Evolutionary conservation across 2,888 invertebrate species (phyloP).

Genomic region (Nysson spinosus): DNA sequence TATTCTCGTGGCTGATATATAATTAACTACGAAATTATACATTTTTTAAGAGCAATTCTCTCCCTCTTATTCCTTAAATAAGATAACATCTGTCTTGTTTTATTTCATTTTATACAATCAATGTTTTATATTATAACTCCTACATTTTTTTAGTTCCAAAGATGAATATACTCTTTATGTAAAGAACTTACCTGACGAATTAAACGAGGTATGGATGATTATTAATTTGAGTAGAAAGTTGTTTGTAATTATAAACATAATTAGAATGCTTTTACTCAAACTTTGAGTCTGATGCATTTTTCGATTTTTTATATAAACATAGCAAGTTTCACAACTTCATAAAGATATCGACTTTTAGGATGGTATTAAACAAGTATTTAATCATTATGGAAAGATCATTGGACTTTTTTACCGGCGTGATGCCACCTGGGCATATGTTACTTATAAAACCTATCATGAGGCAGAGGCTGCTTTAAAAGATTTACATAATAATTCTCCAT

Average conservation of each 20-base stretch:
- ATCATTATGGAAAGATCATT: slow-evolving; percentile 55
- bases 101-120: too few relatives aligned
- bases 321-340: background rate
- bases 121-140: too few relatives aligned
- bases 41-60: too few relatives aligned
- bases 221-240: background rate
- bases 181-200: slow-evolving; percentile 62
- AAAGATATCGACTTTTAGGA: slow-evolving; percentile 42
- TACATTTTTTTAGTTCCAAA: slow-evolving; percentile 1
- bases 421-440: slow-evolving; percentile 62
- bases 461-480: slow-evolving; percentile 67
- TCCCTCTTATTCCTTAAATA: too few relatives aligned
- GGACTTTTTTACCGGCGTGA: slow-evolving; percentile 41
- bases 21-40: too few relatives aligned
- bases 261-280: too few relatives aligned
- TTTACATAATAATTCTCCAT: slow-evolving; percentile 62
- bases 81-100: too few relatives aligned
- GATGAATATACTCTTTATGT: slow-evolving; percentile 58
- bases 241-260: too few relatives aligned
- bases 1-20: too few relatives aligned
- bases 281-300: too few relatives aligned
- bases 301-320: background rate
- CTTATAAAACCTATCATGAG: slow-evolving; percentile 60
- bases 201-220: slow-evolving; percentile 56
- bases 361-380: slow-evolving; percentile 61